These are phyloP conservation scores for Pelvicachromis taeniatus DNA, from an alignment of 2,113 vertebrate species.

Conservation along the genomic window DNA sequence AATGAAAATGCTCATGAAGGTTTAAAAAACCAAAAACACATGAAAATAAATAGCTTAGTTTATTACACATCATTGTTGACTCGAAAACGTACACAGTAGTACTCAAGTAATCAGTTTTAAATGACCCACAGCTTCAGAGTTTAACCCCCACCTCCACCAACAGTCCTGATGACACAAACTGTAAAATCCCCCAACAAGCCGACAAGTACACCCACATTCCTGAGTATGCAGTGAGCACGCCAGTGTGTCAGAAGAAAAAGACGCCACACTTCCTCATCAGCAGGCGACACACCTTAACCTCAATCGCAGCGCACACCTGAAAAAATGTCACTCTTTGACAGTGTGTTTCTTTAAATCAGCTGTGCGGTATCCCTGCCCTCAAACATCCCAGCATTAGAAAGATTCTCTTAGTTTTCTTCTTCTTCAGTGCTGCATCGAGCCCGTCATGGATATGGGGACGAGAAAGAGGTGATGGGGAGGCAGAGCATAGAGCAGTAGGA, in stretches of 20 bases:
- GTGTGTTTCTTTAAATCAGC: background rate
- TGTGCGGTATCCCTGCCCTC: background rate
- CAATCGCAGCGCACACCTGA: background rate
- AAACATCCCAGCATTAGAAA: background rate
- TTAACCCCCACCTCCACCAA: background rate
- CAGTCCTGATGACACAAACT: background rate
- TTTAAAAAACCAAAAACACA: background rate
- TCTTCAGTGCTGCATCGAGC: background rate
- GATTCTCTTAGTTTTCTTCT: background rate
- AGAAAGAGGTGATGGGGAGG: conserved; percentile 90
- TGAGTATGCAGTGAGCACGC: accelerated
- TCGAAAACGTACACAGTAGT: background rate
- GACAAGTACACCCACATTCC: background rate
- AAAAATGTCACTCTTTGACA: background rate
- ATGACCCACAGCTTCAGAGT: background rate
- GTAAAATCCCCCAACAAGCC: background rate
- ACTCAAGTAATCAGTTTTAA: conserved; percentile 18
- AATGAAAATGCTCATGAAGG: background rate
- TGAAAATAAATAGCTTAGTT: conserved; percentile 45
- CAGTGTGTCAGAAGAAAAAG: background rate
- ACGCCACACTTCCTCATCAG: background rate
- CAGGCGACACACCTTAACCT: background rate
- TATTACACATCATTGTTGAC: background rate
- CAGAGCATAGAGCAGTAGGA: conserved; percentile 90
- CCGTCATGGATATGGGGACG: conserved; percentile 69